Evolutionary conservation across 1,140 invertebrate species (phyloP), one percentile per base, ranked within the genome.

Genomic region (Rhopalosiphum padi): DNA sequence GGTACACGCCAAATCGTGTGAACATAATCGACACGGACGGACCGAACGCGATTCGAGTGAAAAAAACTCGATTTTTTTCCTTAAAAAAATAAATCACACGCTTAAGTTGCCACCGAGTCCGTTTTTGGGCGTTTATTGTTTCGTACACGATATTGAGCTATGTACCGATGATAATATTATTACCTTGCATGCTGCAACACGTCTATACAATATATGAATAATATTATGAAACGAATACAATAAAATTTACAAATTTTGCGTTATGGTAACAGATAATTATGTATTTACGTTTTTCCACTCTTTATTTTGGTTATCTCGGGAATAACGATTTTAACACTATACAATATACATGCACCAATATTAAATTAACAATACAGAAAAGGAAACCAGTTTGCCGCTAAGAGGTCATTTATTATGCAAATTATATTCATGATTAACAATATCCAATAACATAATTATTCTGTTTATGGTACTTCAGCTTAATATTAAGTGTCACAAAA

Each of bases 11-110:
- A 92, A 92, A 92, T 92, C 91, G 91, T 85, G 91, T 92, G 91
- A 92, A 92, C 91, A 92, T 92, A 92, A 92, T 92, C 91, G 77
- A 92, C 91, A 92, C 91, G 77, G 91, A 92, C 91, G 77, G 91
- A 92, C 35, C 77, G 22, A 92, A 92, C 91, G 43, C 91, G 68
- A 48, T 91, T 90, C 88, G 21, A 9, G 51, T 25, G 37, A 41
- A 22, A 92, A 92, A 51, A 53, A 92, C 41, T 91, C 41, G 60
- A 48, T 48, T 25, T 48, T 46, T 82, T 46, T 48, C 60, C 18
- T n/a, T 9, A 21, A 21, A 46, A 15, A 41, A 43, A 82, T 48
- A 91, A 92, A 92, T 85, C 77, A 92, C 91, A 92, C 91, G 91
- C 91, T 53, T 53, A 92, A 92, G 91, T 92, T 37, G 77, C 91